These are phyloP conservation scores for Corythucha ciliata DNA, from an alignment of 2,888 invertebrate genomes.

Conservation along the genomic window DNA sequence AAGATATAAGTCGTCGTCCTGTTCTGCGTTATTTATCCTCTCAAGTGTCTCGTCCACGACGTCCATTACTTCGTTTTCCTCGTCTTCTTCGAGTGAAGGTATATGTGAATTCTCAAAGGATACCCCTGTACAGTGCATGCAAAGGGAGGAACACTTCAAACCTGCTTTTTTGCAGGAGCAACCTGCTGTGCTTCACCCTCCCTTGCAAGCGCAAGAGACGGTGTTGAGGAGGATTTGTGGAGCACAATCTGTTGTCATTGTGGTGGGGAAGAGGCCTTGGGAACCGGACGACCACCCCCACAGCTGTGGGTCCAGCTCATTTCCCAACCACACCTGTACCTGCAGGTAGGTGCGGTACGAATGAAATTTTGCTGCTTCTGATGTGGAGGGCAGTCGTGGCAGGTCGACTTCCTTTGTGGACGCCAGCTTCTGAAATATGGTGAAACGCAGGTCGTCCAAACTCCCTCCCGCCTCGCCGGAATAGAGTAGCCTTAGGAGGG, in stretches of 20 bases:
- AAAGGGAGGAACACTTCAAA: background rate
- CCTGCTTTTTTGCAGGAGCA: constrained; percentile 8
- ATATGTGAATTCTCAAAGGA: background rate
- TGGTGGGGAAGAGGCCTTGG: background rate
- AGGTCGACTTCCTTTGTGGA: background rate
- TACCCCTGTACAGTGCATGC: background rate
- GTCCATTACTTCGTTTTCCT: too few relatives aligned
- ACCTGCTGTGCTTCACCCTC: background rate
- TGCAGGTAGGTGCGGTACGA: constrained; percentile 2
- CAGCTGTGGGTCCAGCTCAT: background rate
- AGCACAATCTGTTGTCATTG: background rate
- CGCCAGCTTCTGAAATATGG: background rate
- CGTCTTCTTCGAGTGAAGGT: too few relatives aligned
- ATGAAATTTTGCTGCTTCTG: background rate
- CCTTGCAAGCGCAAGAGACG: background rate
- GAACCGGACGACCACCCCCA: background rate
- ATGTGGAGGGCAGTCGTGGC: background rate
- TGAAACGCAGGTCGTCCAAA: background rate
- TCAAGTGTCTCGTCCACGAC: too few relatives aligned
- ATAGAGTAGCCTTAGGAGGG: background rate
- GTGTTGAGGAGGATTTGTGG: background rate
- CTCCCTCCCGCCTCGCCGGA: background rate
- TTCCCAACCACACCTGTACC: constrained; percentile 14
- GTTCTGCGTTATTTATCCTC: too few relatives aligned
- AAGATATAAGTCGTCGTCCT: too few relatives aligned